phyloP scores from a whole-genome alignment of 2,888 invertebrate species.

The Agonum fuliginosum region DNA sequence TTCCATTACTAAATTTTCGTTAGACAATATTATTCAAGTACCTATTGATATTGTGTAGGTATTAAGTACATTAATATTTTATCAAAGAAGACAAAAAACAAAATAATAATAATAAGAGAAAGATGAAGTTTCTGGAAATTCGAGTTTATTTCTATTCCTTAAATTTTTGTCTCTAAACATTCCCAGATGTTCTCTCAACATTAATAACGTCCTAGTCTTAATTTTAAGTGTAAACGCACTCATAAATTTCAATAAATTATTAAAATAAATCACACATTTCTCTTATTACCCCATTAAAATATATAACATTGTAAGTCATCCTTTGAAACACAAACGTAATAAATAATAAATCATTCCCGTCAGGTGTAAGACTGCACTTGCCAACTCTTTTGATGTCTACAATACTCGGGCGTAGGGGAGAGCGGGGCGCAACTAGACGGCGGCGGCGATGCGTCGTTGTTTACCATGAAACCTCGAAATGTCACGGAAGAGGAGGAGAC shows the following conservation, averaged over 20 bases:
- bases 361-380: slow-evolving; percentile 25
- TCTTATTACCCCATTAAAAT: slow-evolving; percentile 21
- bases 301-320: slow-evolving; percentile 39
- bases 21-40: no score
- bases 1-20: no score
- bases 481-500: slow-evolving; percentile 53
- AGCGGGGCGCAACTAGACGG: neutral
- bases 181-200: neutral
- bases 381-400: slow-evolving; percentile 32
- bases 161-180: no score
- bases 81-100: no score
- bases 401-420: neutral
- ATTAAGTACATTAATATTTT: no score
- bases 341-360: slow-evolving; percentile 1
- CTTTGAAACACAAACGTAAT: slow-evolving; percentile 28
- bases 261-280: slow-evolving; percentile 29
- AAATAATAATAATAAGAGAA: no score
- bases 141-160: no score
- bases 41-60: no score
- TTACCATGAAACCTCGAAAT: slow-evolving; percentile 52
- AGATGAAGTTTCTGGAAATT: no score
- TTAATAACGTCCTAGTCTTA: neutral
- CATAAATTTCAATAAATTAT: slow-evolving; percentile 34
- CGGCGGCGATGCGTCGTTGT: slow-evolving; percentile 37
- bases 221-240: neutral